Evolutionary conservation across 2,888 invertebrate genomes (phyloP), one percentile per base, ranked within the genome.

Genomic region (Caenorhabditis auriculariae): DNA sequence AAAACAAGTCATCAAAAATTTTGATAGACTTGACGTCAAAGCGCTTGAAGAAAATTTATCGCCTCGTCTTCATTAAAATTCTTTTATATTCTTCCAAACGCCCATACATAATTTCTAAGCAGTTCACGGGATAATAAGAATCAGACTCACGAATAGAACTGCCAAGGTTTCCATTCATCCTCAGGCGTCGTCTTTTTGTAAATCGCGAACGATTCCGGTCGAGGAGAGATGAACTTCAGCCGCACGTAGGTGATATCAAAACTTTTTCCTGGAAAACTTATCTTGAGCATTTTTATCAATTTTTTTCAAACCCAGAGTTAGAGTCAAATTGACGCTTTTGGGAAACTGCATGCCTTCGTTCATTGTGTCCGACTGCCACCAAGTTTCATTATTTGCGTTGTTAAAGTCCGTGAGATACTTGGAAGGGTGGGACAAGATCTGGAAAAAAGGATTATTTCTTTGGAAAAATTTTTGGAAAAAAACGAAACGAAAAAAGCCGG

Each of bases 361-460:
- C 93, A 98, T 94, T 2, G 98, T 96, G 82, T 95, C 93, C 0
- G 93, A 93, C 82, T 94, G 93, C 94, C 94, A 94, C 91, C 92
- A 94, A 0, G 93, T 92, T 70, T 89, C 89, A 81, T 91, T 90
- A 71, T 91, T 90, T 64, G 89, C 88, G 82, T 90, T 91, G 82
- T 94, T 91, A 78, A 90, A 87, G 83, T 98, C 96, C 3, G 95
- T 96, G 74, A 96, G 86, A 83, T 87, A 74, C 41, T 65, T 57
- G 37, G 77, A 66, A 3, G 75, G 77, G 52, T 79, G 79, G 19
- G 77, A 61, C 43, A 61, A 64, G 2, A 52, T 43, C 63, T 69
- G 46, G 48, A 70, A 57, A 35, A 27, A 15, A 48, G 9, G 19
- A 26, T 29, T 0, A 4, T 3, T 17, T n/a, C 17, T 9, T 12